phyloP scores from a whole-genome alignment of 2,113 vertebrate species.

The Lepidothrix coronata region DNA sequence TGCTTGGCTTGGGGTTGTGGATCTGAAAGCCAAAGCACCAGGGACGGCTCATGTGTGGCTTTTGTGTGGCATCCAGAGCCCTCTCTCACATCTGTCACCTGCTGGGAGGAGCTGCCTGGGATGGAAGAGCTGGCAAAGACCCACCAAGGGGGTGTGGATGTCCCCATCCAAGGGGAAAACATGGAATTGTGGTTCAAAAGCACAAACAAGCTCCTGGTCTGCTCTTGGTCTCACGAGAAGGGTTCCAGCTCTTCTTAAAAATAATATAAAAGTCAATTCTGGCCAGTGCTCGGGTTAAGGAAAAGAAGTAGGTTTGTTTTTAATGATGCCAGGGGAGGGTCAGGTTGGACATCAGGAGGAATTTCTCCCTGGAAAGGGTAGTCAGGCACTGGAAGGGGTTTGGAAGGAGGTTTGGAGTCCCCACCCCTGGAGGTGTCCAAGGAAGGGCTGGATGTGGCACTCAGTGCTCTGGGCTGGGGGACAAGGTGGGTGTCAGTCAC shows the following conservation, averaged over 20 bases:
- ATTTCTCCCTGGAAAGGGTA: neutral
- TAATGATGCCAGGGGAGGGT: neutral
- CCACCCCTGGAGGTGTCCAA: neutral
- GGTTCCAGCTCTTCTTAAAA: fast-evolving
- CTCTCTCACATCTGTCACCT: conserved; percentile 12
- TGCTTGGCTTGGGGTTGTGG: neutral
- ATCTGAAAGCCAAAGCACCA: neutral
- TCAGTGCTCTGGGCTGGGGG: neutral
- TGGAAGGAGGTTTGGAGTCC: neutral
- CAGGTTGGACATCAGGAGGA: fast-evolving
- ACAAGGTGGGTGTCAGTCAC: fast-evolving
- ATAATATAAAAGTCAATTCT: neutral
- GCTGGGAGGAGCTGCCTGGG: neutral
- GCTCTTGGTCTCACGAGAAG: fast-evolving
- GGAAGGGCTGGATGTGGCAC: fast-evolving
- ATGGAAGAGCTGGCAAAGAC: neutral
- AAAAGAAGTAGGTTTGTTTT: neutral
- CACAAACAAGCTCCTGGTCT: neutral
- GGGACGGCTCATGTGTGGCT: neutral
- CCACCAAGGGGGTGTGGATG: no score
- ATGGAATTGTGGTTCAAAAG: neutral
- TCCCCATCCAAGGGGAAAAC: fast-evolving
- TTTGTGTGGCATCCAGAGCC: neutral
- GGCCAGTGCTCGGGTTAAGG: neutral
- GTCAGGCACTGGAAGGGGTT: fast-evolving